These are phyloP conservation scores for Athene cunicularia DNA, from an alignment of 2,113 vertebrate species.

Conservation along the genomic window DNA sequence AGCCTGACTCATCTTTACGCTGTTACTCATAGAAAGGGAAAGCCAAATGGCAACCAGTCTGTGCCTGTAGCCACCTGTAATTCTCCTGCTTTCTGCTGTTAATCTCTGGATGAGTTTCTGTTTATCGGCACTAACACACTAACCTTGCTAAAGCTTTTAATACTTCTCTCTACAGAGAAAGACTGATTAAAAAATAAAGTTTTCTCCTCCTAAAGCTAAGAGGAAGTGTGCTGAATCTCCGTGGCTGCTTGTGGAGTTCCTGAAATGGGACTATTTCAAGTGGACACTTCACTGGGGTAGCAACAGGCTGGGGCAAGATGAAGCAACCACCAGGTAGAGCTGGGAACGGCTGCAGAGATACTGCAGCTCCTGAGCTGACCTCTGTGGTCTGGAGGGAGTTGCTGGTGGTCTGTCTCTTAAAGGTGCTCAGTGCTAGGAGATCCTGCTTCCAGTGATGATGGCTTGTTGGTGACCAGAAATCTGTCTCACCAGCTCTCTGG, in stretches of 20 bases:
- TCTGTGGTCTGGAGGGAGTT: neutral
- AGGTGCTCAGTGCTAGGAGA: neutral
- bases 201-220: neutral
- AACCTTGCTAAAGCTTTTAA: neutral
- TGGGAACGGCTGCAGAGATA: neutral
- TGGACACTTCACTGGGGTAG: neutral
- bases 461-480: neutral
- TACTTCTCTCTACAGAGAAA: neutral
- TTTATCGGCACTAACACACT: neutral
- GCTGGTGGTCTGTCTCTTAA: neutral
- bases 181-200: neutral
- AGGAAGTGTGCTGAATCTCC: neutral
- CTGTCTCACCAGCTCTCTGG: neutral
- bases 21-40: slow-evolving; percentile 43
- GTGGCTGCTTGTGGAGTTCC: neutral
- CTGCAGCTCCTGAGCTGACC: neutral
- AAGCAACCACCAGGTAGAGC: neutral
- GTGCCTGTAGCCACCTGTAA: slow-evolving; percentile 64
- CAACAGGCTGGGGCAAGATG: neutral
- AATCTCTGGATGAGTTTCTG: slow-evolving; percentile 1
- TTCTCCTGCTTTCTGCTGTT: slow-evolving; percentile 37
- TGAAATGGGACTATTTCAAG: neutral
- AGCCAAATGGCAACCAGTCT: slow-evolving; percentile 46
- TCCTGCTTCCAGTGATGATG: neutral
- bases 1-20: slow-evolving; percentile 46